These are phyloP conservation scores for Papilio elwesi DNA, from an alignment of 2,888 invertebrate genomes.

Conservation along the genomic window DNA sequence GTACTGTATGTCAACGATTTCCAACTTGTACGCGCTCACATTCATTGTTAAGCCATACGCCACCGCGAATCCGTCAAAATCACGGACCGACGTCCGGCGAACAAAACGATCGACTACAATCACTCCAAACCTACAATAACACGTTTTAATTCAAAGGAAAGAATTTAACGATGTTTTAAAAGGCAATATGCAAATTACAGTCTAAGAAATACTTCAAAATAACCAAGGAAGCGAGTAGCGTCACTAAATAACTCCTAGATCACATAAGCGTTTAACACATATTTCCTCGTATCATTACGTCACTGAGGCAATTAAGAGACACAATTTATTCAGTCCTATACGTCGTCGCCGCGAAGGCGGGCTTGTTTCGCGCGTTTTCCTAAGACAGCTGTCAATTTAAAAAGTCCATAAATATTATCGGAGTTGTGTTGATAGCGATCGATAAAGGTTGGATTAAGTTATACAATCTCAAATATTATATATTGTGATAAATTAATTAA, in stretches of 20 bases:
- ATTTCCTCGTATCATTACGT: constrained; percentile 29
- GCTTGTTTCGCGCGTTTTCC: constrained; percentile 29
- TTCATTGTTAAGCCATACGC: no score
- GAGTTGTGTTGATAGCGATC: neutral
- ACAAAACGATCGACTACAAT: no score
- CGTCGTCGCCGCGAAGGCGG: constrained; percentile 4
- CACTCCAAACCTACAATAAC: no score
- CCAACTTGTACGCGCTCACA: no score
- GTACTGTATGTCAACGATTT: no score
- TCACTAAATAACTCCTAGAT: neutral
- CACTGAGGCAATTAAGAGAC: constrained; percentile 13
- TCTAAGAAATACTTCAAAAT: neutral
- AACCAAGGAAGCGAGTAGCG: neutral
- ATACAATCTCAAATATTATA: neutral
- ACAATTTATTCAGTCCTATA: constrained; percentile 10
- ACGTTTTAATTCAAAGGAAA: no score
- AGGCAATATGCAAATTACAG: neutral
- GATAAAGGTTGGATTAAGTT: neutral
- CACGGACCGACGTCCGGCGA: no score
- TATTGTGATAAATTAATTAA: neutral
- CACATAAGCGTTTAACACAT: neutral
- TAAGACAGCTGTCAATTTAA: constrained; percentile 1
- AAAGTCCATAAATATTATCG: neutral
- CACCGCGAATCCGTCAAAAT: no score
- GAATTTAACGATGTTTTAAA: neutral